Evolutionary conservation across 2,113 vertebrate genomes (phyloP), one percentile per base, ranked within the genome.

Genomic region (Takifugu bimaculatus): DNA sequence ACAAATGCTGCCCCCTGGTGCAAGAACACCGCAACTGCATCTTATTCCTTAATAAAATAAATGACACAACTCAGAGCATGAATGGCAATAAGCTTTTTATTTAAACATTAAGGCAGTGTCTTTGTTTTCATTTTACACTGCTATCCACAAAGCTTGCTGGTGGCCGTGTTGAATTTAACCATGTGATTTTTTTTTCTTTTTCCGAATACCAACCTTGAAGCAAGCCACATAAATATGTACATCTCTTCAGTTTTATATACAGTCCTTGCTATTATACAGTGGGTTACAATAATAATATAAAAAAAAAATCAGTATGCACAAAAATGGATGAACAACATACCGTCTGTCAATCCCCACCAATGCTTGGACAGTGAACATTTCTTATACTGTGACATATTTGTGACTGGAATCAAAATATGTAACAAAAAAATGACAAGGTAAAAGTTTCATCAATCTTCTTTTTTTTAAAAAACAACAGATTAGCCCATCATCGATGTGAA

Each of bases 211-310:
- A 86, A 91, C 89, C 91, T 89, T 77, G 76, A 72, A 92, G 92
- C 92, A 90, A 93, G 88, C 88, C 78, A 92, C 75, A 90, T 88
- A 82, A 91, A 92, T 93, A 94, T 93, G 90, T 92, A 93, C 93
- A 94, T 90, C 91, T 81, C 82, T 86, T 79, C 86, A 85, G 81
- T 88, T 87, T 88, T 92, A 92, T 89, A 83, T 83, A 90, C 92
- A 94, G 90, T 91, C 90, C 87, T 71, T 45, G 88, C 85, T 91
- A 89, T 88, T 62, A 72, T 80, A 91, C 92, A 77, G 87, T 79
- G 88, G 75, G 89, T 85, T 86, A 90, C 85, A 87, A 87, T 84
- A 68, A 80, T 53, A 78, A 79, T 20, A 20, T 20, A 75, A 80
- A 74, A 75, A 75, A 75, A 76, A 84, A 85, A 87, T 80, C 85